Base-by-base conservation (phyloP, 2,888 invertebrate genomes). In the Arenicola marina region DNA sequence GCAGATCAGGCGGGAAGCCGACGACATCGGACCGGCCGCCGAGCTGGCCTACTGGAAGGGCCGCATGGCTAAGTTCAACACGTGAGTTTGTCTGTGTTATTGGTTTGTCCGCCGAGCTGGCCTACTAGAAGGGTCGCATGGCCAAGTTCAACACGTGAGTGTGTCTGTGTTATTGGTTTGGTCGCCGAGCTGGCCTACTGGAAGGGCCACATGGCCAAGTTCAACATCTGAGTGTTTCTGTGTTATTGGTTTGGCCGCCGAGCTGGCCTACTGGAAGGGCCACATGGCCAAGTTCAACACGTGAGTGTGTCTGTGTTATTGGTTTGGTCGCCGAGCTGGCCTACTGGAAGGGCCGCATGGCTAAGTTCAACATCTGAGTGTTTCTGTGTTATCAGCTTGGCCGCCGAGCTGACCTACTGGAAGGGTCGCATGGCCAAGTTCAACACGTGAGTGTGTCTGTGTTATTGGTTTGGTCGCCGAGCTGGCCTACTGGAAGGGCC, bases 371-470 rank as follows among this genome's bases (percentile, higher is more conserved):
- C n/a, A n/a, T n/a, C n/a, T n/a, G n/a, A n/a, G n/a, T n/a, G n/a
- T n/a, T n/a, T n/a, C n/a, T n/a, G n/a, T n/a, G n/a, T n/a, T n/a
- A n/a, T n/a, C n/a, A n/a, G n/a, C n/a, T n/a, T n/a, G 26, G 76
- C 77, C 0, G 91, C 91, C 0, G 93, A 94, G 84, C 85, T 94
- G 46, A 89, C 89, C 46, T 90, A 93, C 79, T 95, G 94, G 94
- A 87, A 96, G 84, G 91, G 92, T 75, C 87, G 96, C 34, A 93
- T 93, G 44, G 94, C 95, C 0, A 93, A 93, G 80, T 95, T 97
- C 82, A 94, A 78, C 83, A 86, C 81, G 86, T 86, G 70, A 65
- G 76, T n/a, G n/a, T n/a, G n/a, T n/a, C n/a, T n/a, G n/a, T 66
- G 82, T 84, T 70, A 81, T 83, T 58, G 84, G 84, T 38, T 83